Evolutionary conservation across 1,140 invertebrate species (phyloP).

Genomic region (Nautilus pompilius): DNA sequence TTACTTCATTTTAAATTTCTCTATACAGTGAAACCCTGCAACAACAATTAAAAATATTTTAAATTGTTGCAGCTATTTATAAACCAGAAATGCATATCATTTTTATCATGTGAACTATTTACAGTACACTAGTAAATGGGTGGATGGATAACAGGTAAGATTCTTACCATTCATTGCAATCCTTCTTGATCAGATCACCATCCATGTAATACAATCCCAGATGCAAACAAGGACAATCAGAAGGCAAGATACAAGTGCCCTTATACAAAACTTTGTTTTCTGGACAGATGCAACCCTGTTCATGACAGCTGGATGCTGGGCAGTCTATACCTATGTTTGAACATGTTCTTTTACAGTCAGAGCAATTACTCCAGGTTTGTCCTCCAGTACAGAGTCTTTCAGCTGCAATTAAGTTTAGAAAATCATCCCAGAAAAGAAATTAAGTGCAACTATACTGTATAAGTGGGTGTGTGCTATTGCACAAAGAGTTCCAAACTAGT

Average conservation of each 20-base stretch:
- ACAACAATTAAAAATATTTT: too few species aligned
- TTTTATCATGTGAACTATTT: too few species aligned
- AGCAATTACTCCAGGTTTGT: constrained; percentile 7
- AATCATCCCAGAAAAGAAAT: too few species aligned
- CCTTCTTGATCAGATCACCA: constrained; percentile 70
- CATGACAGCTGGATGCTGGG: constrained; percentile 1
- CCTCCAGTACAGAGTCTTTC: background rate
- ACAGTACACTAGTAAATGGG: too few species aligned
- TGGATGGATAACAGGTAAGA: too few species aligned
- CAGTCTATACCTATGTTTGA: constrained; percentile 6
- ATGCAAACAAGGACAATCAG: constrained; percentile 2
- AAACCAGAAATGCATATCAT: too few species aligned
- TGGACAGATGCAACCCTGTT: background rate
- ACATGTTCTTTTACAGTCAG: constrained; percentile 7
- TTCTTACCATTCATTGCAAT: constrained; percentile 78
- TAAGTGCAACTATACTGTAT: too few species aligned
- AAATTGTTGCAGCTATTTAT: too few species aligned
- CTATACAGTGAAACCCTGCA: too few species aligned
- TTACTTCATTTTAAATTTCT: too few species aligned
- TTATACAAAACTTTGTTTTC: background rate
- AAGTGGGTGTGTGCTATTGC: too few species aligned
- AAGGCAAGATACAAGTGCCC: background rate
- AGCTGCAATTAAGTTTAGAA: background rate
- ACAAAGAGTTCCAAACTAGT: too few species aligned
- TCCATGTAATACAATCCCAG: constrained; percentile 63